phyloP scores from a whole-genome alignment of 2,888 invertebrate genomes.

The Phyllotreta cruciferae region DNA sequence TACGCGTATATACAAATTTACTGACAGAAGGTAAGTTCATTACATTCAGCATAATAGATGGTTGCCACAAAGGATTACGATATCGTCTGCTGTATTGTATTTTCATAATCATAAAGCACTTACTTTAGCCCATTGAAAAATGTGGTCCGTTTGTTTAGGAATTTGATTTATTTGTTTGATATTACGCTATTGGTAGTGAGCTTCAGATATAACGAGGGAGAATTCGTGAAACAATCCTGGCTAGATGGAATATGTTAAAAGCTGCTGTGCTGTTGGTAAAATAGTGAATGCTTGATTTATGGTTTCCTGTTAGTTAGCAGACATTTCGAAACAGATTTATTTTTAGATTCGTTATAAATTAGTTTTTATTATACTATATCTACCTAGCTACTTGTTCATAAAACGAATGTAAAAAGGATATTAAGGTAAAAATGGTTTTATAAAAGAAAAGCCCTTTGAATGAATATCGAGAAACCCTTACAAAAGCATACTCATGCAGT shows the following conservation, averaged over 20 bases:
- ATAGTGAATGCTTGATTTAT: no score
- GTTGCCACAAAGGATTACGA: constrained; percentile 13
- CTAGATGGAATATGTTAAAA: background rate
- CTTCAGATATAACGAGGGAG: background rate
- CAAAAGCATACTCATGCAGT: no score
- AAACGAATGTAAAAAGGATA: no score
- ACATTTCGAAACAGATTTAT: background rate
- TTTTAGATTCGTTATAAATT: background rate
- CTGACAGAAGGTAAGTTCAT: background rate
- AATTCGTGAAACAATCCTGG: background rate
- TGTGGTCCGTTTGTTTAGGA: constrained; percentile 3
- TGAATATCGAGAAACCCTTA: no score
- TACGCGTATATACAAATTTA: background rate
- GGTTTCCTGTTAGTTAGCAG: background rate
- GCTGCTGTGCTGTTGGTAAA: background rate
- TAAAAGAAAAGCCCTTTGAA: no score
- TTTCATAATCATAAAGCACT: constrained; percentile 8
- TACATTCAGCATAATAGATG: constrained; percentile 6
- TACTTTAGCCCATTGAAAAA: background rate
- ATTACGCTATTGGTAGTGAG: background rate
- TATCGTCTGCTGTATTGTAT: constrained; percentile 2
- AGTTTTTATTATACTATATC: no score
- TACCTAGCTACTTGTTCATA: no score
- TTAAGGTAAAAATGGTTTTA: no score
- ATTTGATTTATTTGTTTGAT: constrained; percentile 4